A percentile compares a stretch with the other conserved stretches of the same genome.
phyloP scores from a whole-genome alignment of 2,888 invertebrate species.

The Cremastobaeus sp. region DNA sequence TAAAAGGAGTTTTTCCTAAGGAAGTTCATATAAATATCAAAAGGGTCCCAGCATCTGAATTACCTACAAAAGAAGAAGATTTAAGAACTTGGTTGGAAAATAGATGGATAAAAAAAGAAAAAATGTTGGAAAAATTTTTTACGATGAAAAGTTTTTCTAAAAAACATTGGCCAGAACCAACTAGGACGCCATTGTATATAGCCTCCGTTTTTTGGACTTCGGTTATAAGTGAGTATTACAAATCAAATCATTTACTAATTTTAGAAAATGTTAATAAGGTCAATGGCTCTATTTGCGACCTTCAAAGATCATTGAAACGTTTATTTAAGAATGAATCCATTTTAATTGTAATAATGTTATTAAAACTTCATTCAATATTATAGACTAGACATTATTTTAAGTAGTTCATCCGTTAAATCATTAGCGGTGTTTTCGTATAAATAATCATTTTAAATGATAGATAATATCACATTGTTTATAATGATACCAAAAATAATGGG shows the following conservation, averaged over 20 bases:
- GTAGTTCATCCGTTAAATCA: too few relatives aligned
- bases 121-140: constrained; percentile 81
- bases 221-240: constrained; percentile 72
- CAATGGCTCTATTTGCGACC: neutral
- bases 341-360: neutral
- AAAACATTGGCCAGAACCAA: constrained; percentile 74
- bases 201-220: constrained; percentile 85
- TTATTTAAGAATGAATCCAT: too few relatives aligned
- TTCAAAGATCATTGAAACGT: too few relatives aligned
- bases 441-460: too few relatives aligned
- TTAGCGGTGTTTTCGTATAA: too few relatives aligned
- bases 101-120: constrained; percentile 84
- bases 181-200: constrained; percentile 77
- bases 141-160: constrained; percentile 79
- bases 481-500: too few relatives aligned
- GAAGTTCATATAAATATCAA: constrained; percentile 88
- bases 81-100: constrained; percentile 83
- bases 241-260: neutral
- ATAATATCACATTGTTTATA: too few relatives aligned
- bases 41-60: constrained; percentile 81
- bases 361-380: too few relatives aligned
- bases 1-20: constrained; percentile 85
- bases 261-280: constrained; percentile 6
- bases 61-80: constrained; percentile 81
- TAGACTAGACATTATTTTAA: too few relatives aligned